phyloP scores from a whole-genome alignment of 2,888 invertebrate genomes.

The Synergus umbraculus region DNA sequence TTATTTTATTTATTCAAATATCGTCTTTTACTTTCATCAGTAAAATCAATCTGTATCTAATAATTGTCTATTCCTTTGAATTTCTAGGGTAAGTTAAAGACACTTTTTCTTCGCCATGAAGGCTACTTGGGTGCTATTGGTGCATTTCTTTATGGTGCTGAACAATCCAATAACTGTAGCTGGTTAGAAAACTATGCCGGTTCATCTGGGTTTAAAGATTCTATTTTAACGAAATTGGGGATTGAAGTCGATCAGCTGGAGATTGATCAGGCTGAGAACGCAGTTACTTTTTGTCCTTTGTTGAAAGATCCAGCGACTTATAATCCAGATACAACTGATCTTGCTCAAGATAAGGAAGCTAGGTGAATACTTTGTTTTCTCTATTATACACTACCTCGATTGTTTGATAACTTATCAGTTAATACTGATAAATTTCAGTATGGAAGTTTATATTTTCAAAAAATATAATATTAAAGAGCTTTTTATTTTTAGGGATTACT shows the following conservation, averaged over 20 bases:
- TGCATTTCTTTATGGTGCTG: conserved; percentile 83
- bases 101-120: conserved; percentile 84
- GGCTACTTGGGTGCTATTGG: conserved; percentile 86
- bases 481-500: conserved; percentile 82
- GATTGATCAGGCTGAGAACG: conserved; percentile 77
- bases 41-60: conserved; percentile 30
- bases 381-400: background rate
- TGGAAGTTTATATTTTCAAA: conserved; percentile 3
- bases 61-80: background rate
- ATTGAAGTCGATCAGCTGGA: conserved; percentile 75
- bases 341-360: conserved; percentile 90
- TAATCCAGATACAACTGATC: conserved; percentile 94
- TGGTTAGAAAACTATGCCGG: conserved; percentile 86
- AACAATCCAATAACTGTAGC: conserved; percentile 81
- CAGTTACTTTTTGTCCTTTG: conserved; percentile 85
- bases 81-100: conserved; percentile 80
- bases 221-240: conserved; percentile 74
- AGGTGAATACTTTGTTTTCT: conserved; percentile 77
- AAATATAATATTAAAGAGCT: conserved; percentile 29
- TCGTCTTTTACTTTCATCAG: conserved; percentile 18
- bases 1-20: conserved; percentile 13
- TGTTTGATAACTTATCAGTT: background rate
- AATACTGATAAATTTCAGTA: background rate
- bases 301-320: conserved; percentile 88
- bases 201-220: conserved; percentile 81